A percentile compares a stretch with the other conserved stretches of the same genome.
These are phyloP conservation scores for Enteromius paludinosus DNA, from an alignment of 2,797 vertebrate species.

Conservation along the genomic window DNA sequence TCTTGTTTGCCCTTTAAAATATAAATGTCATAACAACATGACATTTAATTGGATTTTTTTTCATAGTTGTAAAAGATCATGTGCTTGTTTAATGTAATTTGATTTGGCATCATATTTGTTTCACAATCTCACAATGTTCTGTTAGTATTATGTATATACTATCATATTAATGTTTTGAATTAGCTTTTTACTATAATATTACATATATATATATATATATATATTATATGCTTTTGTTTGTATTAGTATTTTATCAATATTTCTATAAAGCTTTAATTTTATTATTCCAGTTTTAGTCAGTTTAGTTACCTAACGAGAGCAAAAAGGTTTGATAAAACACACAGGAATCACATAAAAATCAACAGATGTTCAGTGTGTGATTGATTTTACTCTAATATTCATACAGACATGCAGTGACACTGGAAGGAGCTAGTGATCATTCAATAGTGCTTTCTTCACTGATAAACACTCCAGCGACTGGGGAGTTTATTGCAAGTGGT, in stretches of 20 bases:
- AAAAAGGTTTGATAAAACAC: neutral
- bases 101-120: neutral
- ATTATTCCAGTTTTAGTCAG: neutral
- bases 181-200: neutral
- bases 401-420: neutral
- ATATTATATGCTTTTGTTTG: neutral
- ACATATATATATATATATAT: neutral
- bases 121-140: neutral
- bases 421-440: neutral
- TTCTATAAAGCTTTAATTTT: neutral
- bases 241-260: neutral
- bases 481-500: neutral
- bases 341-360: neutral
- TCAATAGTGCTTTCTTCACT: neutral
- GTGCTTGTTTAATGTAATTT: neutral
- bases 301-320: neutral
- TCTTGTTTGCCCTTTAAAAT: neutral
- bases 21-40: neutral
- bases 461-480: slow-evolving; percentile 18
- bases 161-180: neutral
- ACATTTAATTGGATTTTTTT: neutral
- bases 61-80: neutral
- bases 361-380: slow-evolving; percentile 11
- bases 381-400: slow-evolving; percentile 33
- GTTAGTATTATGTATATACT: neutral